Percentiles rank a stretch among this genome's conserved stretches.
These are phyloP conservation scores for Luffia ferchaultella DNA, from an alignment of 2,888 invertebrate species.

Conservation along the genomic window DNA sequence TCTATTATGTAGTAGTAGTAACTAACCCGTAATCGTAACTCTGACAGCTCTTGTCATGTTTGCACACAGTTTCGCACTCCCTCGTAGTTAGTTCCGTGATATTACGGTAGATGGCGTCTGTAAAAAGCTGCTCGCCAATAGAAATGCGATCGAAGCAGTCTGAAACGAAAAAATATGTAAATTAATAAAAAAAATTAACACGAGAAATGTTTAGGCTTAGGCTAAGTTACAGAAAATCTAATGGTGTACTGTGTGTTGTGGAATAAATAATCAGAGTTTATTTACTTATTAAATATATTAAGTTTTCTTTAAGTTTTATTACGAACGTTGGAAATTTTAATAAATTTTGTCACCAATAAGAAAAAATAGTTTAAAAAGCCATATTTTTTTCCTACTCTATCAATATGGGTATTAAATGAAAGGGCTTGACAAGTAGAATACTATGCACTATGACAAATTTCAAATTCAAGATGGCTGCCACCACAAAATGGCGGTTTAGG, in stretches of 20 bases:
- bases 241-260: background rate
- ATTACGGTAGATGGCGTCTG: conserved; percentile 67
- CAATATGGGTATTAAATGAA: too few species aligned
- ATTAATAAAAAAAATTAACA: background rate
- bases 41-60: conserved; percentile 69
- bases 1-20: conserved; percentile 16
- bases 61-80: conserved; percentile 70
- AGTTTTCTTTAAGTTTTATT: too few species aligned
- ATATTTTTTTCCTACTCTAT: too few species aligned
- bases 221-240: conserved; percentile 3
- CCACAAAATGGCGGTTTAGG: too few species aligned
- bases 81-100: conserved; percentile 66
- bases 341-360: too few species aligned
- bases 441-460: too few species aligned
- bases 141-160: conserved; percentile 73
- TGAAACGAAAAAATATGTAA: conserved; percentile 26
- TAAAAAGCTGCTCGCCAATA: conserved; percentile 68
- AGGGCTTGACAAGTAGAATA: too few species aligned
- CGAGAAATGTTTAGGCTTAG: background rate
- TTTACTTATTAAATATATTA: too few species aligned
- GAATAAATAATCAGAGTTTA: background rate
- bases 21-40: conserved; percentile 71
- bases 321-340: too few species aligned
- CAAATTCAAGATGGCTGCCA: too few species aligned
- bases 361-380: too few species aligned